A percentile compares a stretch with the other conserved stretches of the same genome.
Evolutionary conservation across 2,113 vertebrate genomes (phyloP).

Genomic region (Reinhardtius hippoglossoides): DNA sequence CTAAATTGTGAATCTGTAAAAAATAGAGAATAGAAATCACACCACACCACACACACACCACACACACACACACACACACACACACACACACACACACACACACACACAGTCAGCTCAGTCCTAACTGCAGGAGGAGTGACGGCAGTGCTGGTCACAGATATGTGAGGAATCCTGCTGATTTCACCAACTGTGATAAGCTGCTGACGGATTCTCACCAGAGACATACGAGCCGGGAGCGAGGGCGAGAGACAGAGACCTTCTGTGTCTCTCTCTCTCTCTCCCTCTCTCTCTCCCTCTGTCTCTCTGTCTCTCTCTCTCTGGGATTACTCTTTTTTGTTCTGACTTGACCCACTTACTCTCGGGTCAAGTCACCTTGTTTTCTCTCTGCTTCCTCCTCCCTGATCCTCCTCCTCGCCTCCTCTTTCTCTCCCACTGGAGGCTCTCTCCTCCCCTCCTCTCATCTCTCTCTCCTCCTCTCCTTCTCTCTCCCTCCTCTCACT

Average conservation of each 20-base stretch:
- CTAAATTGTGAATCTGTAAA: too few relatives aligned
- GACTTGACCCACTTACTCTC: too few relatives aligned
- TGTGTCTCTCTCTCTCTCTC: neutral
- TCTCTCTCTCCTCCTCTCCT: neutral
- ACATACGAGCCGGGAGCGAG: neutral
- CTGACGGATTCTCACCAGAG: conserved; percentile 56
- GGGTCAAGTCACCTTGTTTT: too few relatives aligned
- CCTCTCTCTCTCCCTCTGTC: neutral
- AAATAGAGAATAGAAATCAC: neutral
- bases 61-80: neutral
- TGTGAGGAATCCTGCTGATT: conserved; percentile 52
- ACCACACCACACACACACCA: neutral
- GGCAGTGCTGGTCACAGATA: conserved; percentile 71
- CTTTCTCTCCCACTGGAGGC: too few relatives aligned
- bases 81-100: neutral
- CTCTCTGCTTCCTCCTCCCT: too few relatives aligned
- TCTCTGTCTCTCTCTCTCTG: neutral
- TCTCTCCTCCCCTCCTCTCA: too few relatives aligned
- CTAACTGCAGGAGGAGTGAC: neutral
- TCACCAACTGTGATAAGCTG: conserved; percentile 49
- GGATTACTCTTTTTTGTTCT: too few relatives aligned
- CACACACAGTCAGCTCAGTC: neutral
- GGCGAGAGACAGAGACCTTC: neutral
- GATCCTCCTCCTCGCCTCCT: too few relatives aligned
- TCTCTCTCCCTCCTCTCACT: too few relatives aligned